Conservation (phyloP, 2,888 invertebrate genomes). For the Leptogaster cylindrica region DNA sequence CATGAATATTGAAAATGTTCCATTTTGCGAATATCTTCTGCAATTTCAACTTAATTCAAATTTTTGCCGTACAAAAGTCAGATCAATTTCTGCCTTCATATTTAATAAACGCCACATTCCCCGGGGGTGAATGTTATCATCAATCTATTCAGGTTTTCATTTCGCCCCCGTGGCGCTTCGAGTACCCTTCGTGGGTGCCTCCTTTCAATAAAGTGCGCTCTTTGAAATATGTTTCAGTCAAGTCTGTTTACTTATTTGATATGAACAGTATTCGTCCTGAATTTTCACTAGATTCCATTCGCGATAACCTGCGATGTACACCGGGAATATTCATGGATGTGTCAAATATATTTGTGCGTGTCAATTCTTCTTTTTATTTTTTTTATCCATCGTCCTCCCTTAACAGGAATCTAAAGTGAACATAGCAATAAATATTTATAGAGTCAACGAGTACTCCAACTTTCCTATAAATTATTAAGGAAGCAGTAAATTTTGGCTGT, state of each 20-base stretch:
- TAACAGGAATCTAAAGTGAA: background rate
- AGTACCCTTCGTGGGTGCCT: constrained; percentile 2
- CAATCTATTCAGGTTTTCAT: constrained; percentile 1
- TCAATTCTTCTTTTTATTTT: constrained; percentile 7
- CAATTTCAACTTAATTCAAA: too few relatives aligned
- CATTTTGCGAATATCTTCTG: background rate
- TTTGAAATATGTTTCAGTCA: constrained; percentile 9
- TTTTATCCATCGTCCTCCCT: background rate
- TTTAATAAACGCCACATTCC: constrained; percentile 17
- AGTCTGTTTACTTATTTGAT: constrained; percentile 23
- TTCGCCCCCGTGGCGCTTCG: background rate
- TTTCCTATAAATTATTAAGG: constrained; percentile 16
- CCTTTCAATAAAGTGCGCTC: constrained; percentile 16
- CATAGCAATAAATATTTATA: constrained; percentile 30
- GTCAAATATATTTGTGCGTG: constrained; percentile 29
- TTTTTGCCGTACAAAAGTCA: constrained; percentile 24
- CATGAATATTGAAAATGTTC: too few relatives aligned
- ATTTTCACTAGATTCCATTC: constrained; percentile 14
- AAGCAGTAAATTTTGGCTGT: constrained; percentile 11
- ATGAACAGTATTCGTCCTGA: constrained; percentile 5
- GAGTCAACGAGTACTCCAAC: constrained; percentile 1
- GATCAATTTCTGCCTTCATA: constrained; percentile 25
- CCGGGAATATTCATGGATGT: constrained; percentile 21
- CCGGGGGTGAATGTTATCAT: constrained; percentile 4
- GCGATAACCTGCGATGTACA: constrained; percentile 14